Evolutionary conservation across 2,113 vertebrate genomes (phyloP).

Genomic region (Percopsis transmontana): DNA sequence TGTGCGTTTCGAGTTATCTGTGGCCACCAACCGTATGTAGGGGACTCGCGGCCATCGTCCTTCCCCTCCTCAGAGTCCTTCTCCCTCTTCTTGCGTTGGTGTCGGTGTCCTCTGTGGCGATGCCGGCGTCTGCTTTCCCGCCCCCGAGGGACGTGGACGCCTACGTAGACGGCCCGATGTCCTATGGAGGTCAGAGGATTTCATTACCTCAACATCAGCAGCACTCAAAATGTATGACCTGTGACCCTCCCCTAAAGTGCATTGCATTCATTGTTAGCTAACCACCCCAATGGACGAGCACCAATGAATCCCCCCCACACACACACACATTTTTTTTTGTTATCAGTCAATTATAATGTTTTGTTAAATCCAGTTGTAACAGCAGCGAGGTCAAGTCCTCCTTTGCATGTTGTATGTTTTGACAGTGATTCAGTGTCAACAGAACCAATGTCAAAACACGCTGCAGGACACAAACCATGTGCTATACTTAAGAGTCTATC

Average conservation of each 20-base stretch:
- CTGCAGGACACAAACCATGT: not conserved
- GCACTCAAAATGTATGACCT: not conserved
- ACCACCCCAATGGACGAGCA: too few species aligned
- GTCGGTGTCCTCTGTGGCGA: slow-evolving; percentile 88
- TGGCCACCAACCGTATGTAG: slow-evolving; percentile 84
- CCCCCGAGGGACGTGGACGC: slow-evolving; percentile 90
- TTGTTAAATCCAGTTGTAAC: too few species aligned
- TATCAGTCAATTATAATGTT: too few species aligned
- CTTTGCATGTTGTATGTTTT: not conserved
- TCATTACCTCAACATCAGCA: not conserved
- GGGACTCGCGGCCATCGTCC: slow-evolving; percentile 89
- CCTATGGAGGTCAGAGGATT: slow-evolving; percentile 71
- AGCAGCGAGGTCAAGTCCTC: too few species aligned
- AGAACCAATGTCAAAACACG: not conserved
- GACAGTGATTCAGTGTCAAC: not conserved
- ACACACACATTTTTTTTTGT: too few species aligned
- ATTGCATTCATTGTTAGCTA: not conserved
- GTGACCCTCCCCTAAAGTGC: not conserved
- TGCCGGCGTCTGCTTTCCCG: slow-evolving; percentile 86
- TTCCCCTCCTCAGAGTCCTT: slow-evolving; percentile 81
- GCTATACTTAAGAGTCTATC: not conserved
- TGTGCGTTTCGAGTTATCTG: not conserved
- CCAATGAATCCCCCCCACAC: not conserved
- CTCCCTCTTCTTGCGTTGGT: slow-evolving; percentile 86
- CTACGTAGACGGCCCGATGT: slow-evolving; percentile 93